phyloP scores from a whole-genome alignment of 2,888 invertebrate species.

The Drosophila histrio region DNA sequence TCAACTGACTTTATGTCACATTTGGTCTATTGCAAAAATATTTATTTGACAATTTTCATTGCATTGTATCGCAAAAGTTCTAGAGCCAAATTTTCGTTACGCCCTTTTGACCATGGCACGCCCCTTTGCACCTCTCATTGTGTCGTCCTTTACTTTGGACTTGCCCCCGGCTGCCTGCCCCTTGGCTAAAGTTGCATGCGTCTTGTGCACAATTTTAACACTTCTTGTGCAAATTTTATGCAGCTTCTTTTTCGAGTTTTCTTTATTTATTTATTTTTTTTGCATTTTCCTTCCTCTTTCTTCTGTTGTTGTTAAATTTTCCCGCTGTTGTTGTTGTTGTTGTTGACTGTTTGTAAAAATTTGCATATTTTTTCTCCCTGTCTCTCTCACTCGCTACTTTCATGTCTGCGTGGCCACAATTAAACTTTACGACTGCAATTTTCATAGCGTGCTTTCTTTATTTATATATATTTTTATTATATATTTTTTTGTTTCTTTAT shows the following conservation, averaged over 20 bases:
- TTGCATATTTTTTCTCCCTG: slow-evolving; percentile 35
- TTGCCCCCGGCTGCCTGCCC: not conserved
- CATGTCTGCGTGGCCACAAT: slow-evolving; percentile 61
- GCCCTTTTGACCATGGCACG: slow-evolving; percentile 30
- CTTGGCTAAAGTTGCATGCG: slow-evolving; percentile 62
- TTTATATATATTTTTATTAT: slow-evolving; percentile 28
- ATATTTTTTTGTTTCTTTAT: slow-evolving; percentile 16
- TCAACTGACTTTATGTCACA: slow-evolving; percentile 28
- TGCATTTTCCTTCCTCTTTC: not conserved
- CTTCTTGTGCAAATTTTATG: slow-evolving; percentile 77
- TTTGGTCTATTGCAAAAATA: slow-evolving; percentile 51
- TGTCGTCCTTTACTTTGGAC: not conserved
- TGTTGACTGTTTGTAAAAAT: slow-evolving; percentile 51
- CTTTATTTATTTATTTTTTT: slow-evolving; percentile 17
- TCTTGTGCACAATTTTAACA: slow-evolving; percentile 70
- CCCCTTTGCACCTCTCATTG: not conserved
- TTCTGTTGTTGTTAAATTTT: not conserved
- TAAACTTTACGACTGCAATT: slow-evolving; percentile 77
- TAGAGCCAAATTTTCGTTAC: slow-evolving; percentile 21
- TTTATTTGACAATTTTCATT: slow-evolving; percentile 70
- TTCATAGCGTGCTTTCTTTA: slow-evolving; percentile 55
- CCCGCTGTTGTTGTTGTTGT: slow-evolving; percentile 12
- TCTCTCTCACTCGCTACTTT: slow-evolving; percentile 25
- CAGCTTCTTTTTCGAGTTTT: slow-evolving; percentile 52
- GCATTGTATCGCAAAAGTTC: slow-evolving; percentile 50